Evolutionary conservation across 1,140 invertebrate genomes (phyloP), one percentile per base, ranked within the genome.

Genomic region (Brevipalpus yothersi): DNA sequence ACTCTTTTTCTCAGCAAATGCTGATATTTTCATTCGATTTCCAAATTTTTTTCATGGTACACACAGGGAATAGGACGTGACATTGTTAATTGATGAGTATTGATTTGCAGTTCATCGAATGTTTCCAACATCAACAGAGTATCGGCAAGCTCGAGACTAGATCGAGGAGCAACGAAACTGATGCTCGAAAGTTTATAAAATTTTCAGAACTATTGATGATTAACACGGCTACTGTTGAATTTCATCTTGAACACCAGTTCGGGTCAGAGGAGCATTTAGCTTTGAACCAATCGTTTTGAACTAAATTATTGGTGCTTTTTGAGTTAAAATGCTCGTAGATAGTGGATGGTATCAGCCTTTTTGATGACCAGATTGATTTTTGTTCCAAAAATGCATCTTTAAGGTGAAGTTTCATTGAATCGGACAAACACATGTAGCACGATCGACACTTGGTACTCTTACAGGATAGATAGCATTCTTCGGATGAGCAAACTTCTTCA

Each of bases 231-330:
- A 5, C 31, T 31, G 31, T 31, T 5, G 31, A 31, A 31, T 31
- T 31, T 31, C 31, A 31, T 51, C 49, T 42, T 57, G 59, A 42
- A 21, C 84, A 89, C 81, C 83, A 88, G 19, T 77, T 74, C 19
- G 67, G 56, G 68, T 87, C 83, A 55, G 76, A 66, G 60, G 80
- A 72, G 68, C 86, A 90, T 72, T 88, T 88, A 41, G 82, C 84
- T 71, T 82, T 76, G 66, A 83, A 86, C 86, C 86, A 90, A 62
- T 79, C 68, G 60, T 80, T 75, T 65, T 84, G 79, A 40, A 85
- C 68, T 67, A 62, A 62, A 61, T 71, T 71, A 58, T 75, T 66
- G 19, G 76, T 75, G 47, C 77, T 75, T 41, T 75, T 67, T 47
- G 58, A 39, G 41, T 61, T 49, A 2, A 31, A 12, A 11, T 59